Base-by-base conservation (phyloP, 1,140 invertebrate species). In the Brachionus rubens region DNA sequence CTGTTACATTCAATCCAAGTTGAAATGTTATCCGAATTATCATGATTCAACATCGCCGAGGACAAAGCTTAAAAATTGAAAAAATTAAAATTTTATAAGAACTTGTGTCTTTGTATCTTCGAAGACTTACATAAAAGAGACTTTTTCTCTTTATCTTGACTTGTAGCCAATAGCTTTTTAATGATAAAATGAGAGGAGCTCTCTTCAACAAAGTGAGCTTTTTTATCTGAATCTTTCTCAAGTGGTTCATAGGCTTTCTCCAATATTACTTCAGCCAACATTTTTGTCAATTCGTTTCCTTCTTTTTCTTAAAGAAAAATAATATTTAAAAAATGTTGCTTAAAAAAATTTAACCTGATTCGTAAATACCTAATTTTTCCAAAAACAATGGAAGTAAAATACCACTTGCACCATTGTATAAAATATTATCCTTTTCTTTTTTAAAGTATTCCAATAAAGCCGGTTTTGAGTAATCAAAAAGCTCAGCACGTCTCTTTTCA, bases 401-500 rank as follows among this genome's bases (percentile, higher is more conserved):
- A 21, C 68, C 68, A 21, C 21, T 36, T 24, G 46, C 24, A 14
- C 68, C 68, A 41, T 72, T 72, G 4, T 36, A 54, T 26, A 72
- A 36, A 21, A 72, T 21, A 26, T n/a, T 50, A 12, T 40, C 21
- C 24, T 88, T 80, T 72, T 92, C 85, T 46, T 84, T 80, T 26
- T 81, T 80, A 40, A 93, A 87, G 24, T 87, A 81, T 12, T 87
- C 80, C 1, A 90, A 83, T 24, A 93, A 82, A 12, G 82, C 82
- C 0, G 88, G 86, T 33, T 88, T 86, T 0, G 90, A 87, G 48
- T 86, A 86, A 30, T 88, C 87, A 6, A 89, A 81, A 4, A 94
- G 85, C 84, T 94, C 92, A 41, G 88, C 86, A 33, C 88, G 87
- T 43, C 91, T 86, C n/a, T 89, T 79, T 16, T 89, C 87, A 3